These are phyloP conservation scores for Eidolon dupreanum DNA, from an alignment of 2,797 vertebrate species.

Conservation along the genomic window DNA sequence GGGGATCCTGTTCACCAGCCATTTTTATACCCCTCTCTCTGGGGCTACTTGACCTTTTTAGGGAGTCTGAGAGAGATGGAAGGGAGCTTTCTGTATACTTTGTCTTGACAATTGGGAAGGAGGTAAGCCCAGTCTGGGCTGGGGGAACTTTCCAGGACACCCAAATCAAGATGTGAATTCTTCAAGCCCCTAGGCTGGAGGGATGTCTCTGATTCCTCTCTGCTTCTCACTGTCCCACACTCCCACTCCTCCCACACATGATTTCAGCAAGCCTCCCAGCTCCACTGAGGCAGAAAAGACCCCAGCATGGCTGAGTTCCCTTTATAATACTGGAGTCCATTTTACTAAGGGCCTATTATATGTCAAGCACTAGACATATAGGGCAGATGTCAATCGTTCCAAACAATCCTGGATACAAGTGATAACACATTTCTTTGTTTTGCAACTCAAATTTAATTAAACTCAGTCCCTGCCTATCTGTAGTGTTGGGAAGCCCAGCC, in stretches of 20 bases:
- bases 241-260: accelerated
- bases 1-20: not conserved
- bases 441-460: not conserved
- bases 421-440: not conserved
- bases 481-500: not conserved
- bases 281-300: not conserved
- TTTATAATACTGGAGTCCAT: not conserved
- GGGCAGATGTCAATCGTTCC: not conserved
- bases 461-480: not conserved
- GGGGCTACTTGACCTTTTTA: not conserved
- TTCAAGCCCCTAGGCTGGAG: not conserved
- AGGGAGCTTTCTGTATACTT: not conserved
- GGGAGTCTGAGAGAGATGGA: not conserved
- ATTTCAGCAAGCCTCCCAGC: not conserved
- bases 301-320: not conserved
- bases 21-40: not conserved
- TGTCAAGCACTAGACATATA: not conserved
- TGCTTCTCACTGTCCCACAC: not conserved
- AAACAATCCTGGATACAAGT: not conserved
- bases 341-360: not conserved
- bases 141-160: not conserved
- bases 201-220: not conserved
- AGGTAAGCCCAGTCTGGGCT: not conserved
- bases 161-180: not conserved
- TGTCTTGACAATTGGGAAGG: not conserved